phyloP scores from a whole-genome alignment of 2,113 vertebrate genomes.

The Nothobranchius furzeri region DNA sequence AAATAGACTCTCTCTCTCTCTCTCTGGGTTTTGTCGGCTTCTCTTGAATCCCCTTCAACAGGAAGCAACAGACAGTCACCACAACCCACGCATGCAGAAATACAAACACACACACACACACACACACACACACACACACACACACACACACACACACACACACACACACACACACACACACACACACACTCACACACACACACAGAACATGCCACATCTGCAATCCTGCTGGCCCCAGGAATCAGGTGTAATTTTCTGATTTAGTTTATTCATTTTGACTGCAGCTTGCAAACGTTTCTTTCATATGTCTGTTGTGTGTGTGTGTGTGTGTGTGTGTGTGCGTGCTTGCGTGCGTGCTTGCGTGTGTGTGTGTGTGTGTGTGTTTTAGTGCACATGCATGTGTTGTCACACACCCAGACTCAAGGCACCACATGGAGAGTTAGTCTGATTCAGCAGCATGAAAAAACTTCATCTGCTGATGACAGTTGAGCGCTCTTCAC shows the following conservation, averaged over 20 bases:
- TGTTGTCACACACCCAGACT: constrained; percentile 17
- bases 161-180: neutral
- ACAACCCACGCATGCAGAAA: constrained; percentile 18
- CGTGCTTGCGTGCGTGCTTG: neutral
- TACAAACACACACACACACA: neutral
- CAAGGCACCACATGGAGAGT: constrained; percentile 26
- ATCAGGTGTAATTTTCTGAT: constrained; percentile 14
- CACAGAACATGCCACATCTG: constrained; percentile 1
- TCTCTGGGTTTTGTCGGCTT: constrained; percentile 31
- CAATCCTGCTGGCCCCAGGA: constrained; percentile 18
- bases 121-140: neutral
- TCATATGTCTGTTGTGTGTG: neutral
- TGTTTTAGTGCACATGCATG: neutral
- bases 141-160: neutral
- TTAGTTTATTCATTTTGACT: constrained; percentile 13
- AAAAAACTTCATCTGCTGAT: constrained; percentile 40
- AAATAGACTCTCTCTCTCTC: constrained; percentile 51
- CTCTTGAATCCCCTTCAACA: constrained; percentile 55
- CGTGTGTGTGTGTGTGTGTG: neutral
- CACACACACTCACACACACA: neutral
- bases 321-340: neutral
- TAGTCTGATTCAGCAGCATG: constrained; percentile 45
- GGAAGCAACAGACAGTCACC: constrained; percentile 52
- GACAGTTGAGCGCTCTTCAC: constrained; percentile 19
- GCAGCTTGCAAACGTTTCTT: constrained; percentile 13